Percentiles rank a stretch among this genome's conserved stretches.
phyloP scores from a whole-genome alignment of 2,888 invertebrate genomes.

The Philaethria dido region DNA sequence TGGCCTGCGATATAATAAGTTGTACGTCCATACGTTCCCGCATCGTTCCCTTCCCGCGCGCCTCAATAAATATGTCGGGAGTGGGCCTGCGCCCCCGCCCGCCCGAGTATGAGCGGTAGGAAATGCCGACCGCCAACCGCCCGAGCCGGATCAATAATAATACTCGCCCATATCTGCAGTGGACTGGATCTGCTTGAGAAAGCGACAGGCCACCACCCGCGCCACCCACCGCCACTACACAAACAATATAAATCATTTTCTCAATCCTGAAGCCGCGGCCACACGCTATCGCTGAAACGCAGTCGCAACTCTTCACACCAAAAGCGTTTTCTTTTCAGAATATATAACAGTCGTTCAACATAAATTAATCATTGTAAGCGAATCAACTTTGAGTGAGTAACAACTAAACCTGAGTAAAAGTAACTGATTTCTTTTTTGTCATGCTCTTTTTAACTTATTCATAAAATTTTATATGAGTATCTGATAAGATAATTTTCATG shows the following conservation, averaged over 20 bases:
- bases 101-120: constrained; percentile 78
- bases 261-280: constrained; percentile 66
- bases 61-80: constrained; percentile 77
- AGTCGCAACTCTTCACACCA: constrained; percentile 37
- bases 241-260: constrained; percentile 84
- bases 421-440: neutral
- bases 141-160: constrained; percentile 82
- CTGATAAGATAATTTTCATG: too few species aligned
- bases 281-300: constrained; percentile 57
- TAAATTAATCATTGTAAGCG: neutral
- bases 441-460: neutral
- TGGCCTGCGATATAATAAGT: constrained; percentile 72
- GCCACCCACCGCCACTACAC: constrained; percentile 63
- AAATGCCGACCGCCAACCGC: constrained; percentile 72
- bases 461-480: neutral
- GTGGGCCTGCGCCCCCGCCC: constrained; percentile 59
- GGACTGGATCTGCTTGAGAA: constrained; percentile 82
- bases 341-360: neutral
- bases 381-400: neutral
- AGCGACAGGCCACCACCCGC: constrained; percentile 59
- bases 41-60: constrained; percentile 56
- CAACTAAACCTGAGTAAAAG: neutral
- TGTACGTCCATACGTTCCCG: constrained; percentile 68
- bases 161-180: constrained; percentile 83
- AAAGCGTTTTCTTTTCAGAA: neutral